These are phyloP conservation scores for Paracentrotus lividus DNA, from an alignment of 53 echinoderm and acorn worm genomes.

Conservation along the genomic window DNA sequence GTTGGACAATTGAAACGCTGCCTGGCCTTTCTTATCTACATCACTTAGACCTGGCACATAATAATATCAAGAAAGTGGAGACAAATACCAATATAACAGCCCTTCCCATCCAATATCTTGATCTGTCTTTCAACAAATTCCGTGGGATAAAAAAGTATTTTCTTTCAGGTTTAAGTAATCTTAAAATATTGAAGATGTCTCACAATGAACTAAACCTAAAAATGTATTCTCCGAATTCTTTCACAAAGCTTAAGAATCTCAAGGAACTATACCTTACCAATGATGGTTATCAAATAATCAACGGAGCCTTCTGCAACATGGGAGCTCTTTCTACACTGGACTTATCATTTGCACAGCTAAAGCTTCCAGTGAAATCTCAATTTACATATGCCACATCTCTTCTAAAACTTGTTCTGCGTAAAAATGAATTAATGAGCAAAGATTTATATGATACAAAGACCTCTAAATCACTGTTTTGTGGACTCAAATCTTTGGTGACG, in stretches of 20 bases:
- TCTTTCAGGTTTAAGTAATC: not conserved
- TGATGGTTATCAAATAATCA: not conserved
- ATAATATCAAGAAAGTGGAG: not conserved
- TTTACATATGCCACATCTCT: conserved; percentile 33
- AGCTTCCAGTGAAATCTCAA: not conserved
- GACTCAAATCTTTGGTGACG: not conserved
- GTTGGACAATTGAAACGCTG: not conserved
- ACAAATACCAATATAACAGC: not conserved
- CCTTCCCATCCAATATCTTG: not conserved
- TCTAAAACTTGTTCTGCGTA: not conserved
- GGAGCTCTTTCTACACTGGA: not conserved
- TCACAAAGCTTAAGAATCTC: not conserved
- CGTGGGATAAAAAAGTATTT: not conserved
- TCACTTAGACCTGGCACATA: not conserved
- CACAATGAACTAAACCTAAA: not conserved
- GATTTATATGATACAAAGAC: not conserved
- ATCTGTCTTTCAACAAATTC: conserved; percentile 36
- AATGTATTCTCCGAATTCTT: not conserved
- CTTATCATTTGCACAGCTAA: not conserved
- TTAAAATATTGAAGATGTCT: not conserved
- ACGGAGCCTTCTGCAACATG: not conserved
- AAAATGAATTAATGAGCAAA: not conserved
- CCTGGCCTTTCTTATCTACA: not conserved
- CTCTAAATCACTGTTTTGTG: not conserved
- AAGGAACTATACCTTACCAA: not conserved